These are phyloP conservation scores for Pitta sordida DNA, from an alignment of 2,113 vertebrate genomes.

Conservation along the genomic window DNA sequence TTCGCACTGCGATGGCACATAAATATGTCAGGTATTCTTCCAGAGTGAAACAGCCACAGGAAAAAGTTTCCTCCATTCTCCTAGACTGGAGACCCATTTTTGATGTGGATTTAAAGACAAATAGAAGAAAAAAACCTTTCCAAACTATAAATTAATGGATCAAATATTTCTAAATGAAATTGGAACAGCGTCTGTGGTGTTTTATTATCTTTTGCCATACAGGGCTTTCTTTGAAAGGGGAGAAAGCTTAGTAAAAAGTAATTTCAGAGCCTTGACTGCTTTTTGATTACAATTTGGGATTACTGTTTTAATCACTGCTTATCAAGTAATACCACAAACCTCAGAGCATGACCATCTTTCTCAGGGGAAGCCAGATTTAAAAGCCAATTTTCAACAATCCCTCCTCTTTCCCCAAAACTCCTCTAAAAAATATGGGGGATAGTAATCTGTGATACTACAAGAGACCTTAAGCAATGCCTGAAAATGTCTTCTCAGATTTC, in stretches of 20 bases:
- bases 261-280: constrained; percentile 46
- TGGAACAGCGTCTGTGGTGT: not conserved
- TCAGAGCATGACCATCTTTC: constrained; percentile 43
- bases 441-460: not conserved
- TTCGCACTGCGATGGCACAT: not conserved
- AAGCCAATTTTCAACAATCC: constrained; percentile 44
- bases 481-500: not conserved
- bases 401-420: not conserved
- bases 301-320: constrained; percentile 43
- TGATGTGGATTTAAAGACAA: not conserved
- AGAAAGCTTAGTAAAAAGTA: constrained; percentile 51
- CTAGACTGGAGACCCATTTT: not conserved
- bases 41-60: not conserved
- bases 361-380: constrained; percentile 43
- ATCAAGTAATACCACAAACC: constrained; percentile 44
- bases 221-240: constrained; percentile 11
- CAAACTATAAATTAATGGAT: not conserved
- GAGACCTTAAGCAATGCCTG: not conserved
- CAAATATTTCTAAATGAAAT: constrained; percentile 6
- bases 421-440: not conserved
- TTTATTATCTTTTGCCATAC: constrained; percentile 18
- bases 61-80: not conserved
- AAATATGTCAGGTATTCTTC: not conserved
- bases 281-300: constrained; percentile 48
- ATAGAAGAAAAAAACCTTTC: not conserved